Base-by-base conservation (phyloP, 2,888 invertebrate genomes). In the Drosophila neonasuta region DNA sequence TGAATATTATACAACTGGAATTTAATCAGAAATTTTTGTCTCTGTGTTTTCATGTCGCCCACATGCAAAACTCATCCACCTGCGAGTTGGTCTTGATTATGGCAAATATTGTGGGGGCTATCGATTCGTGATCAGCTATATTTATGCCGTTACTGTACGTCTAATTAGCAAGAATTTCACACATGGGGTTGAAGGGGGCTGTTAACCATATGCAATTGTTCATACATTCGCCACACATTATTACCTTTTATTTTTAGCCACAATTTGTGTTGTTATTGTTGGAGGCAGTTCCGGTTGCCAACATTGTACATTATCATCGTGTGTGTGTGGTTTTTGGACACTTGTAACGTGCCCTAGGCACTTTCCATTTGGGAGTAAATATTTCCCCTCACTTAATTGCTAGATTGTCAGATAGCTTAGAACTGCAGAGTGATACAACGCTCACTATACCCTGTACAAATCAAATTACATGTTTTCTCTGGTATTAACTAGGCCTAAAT, bases 371-470 rank as follows among this genome's bases (percentile, higher is more conserved):
- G 13, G 30, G 10, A 42, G 17, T 46, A 44, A 41, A 60, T 55
- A 61, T 54, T 71, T 52, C 42, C 61, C 58, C 36, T 49, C 59
- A 62, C 68, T 59, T 72, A 73, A 55, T 55, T 69, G 42, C n/a
- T 45, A 7, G 8, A 46, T 64, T 29, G 58, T 32, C 39, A 48
- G 30, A 15, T 41, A 13, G 11, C 4, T 50, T 8, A 24, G 9
- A 9, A 9, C 11, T 41, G 20, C 3, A 13, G 5, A 17, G 5
- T 11, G 2, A n/a, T 4, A 4, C 30, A 9, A 10, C 7, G 2
- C 29, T 11, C 5, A 36, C n/a, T 3, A 46, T 61, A 60, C 59
- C 59, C 59, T 60, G 34, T 44, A 52, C 32, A 59, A 32, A 10
- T 10, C 13, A 42, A 32, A 32, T 9, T 8, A 42, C 15, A 15